Base-by-base conservation (phyloP, 2,797 vertebrate genomes). In the Selene dorsalis region DNA sequence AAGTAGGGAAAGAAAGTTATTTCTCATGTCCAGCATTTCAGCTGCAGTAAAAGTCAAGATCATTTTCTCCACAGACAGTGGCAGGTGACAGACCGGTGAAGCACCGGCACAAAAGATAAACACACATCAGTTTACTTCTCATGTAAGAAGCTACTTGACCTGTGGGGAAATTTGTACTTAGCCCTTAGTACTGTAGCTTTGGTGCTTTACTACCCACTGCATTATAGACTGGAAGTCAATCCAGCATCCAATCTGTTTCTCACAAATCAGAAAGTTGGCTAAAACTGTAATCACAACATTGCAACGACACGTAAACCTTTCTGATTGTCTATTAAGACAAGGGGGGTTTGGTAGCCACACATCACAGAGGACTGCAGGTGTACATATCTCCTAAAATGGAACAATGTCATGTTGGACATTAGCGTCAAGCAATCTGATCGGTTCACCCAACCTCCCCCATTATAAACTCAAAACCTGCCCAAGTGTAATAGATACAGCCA, bases 401-500 rank as follows among this genome's bases (percentile, higher is more conserved):
- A 48, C 47, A 48, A 48, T n/a, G 18, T 48, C 7, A 9, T 48
- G 47, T 11, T 22, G 48, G 1, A 22, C 4, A n/a, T 50, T 20
- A 52, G 50, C 50, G 24, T 48, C 18, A 52, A 52, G 12, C 48
- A 52, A 52, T 11, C n/a, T 52, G 11, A 52, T 13, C 13, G n/a
- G 22, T 52, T 52, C 10, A 22, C 22, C n/a, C n/a, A 22, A 24
- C 48, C 14, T 4, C 14, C 59, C 28, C 28, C 45, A 66, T 55
- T 61, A 52, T 30, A 35, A 35, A 58, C 35, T 66, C 12, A 30
- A 63, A 84, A 77, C 67, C 41, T 64, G 66, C 55, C 79, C 26
- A 39, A 24, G n/a, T 52, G 4, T 24, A 52, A 52, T 22, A 24
- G 3, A 52, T 9, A 1, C n/a, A 24, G 48, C n/a, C 48, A 52